Conservation (phyloP, 2,113 vertebrate genomes). For the Sakesphorus luctuosus region DNA sequence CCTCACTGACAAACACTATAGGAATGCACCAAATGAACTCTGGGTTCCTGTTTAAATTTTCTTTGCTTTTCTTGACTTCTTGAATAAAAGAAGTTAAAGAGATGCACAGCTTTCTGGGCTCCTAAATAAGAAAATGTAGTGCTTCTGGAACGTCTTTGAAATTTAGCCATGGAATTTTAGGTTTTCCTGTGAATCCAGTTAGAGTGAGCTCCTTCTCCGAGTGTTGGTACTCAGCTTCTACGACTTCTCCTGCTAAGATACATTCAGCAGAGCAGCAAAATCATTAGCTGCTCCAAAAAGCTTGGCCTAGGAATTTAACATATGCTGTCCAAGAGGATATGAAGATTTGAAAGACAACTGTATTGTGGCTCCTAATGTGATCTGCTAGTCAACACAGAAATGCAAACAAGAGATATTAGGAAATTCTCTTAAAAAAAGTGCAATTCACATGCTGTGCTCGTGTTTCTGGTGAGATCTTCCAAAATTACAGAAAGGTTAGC, state of each 20-base stretch:
- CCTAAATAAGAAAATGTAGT: not conserved
- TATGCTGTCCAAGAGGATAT: not conserved
- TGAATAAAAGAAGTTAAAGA: not conserved
- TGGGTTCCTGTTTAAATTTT: not conserved
- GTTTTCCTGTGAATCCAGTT: not conserved
- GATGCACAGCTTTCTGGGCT: not conserved
- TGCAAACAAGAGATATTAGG: not conserved
- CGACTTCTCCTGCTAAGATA: not conserved
- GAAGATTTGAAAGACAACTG: not conserved
- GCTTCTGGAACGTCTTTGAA: not conserved
- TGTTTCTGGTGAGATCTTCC: not conserved
- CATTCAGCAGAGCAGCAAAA: not conserved
- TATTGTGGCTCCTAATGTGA: not conserved
- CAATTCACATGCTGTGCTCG: not conserved
- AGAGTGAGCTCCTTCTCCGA: not conserved
- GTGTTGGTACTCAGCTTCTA: not conserved
- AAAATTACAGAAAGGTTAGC: not conserved
- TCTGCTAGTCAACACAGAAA: not conserved
- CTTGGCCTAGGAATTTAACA: not conserved
- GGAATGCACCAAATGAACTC: not conserved
- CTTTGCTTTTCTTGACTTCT: not conserved
- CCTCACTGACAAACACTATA: not conserved
- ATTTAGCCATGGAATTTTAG: not conserved
- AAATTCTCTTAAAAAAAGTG: not conserved
- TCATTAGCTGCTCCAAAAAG: not conserved